These are phyloP conservation scores for Prunella strophiata DNA, from an alignment of 2,797 vertebrate genomes.

Conservation along the genomic window DNA sequence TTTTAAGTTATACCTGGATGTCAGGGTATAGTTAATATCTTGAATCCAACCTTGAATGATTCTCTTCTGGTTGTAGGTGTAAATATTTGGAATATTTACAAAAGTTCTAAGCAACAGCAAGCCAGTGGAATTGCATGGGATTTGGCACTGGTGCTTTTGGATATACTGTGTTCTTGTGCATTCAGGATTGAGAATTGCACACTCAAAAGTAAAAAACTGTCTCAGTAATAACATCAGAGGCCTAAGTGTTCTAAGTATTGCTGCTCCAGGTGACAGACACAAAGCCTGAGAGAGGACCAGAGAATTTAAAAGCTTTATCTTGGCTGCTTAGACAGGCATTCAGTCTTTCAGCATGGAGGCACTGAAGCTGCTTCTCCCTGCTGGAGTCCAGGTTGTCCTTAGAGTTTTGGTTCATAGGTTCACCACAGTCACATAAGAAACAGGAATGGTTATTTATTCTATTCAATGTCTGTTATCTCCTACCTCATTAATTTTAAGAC, in stretches of 20 bases:
- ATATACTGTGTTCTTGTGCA: background rate
- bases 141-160: background rate
- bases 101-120: background rate
- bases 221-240: background rate
- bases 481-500: slow-evolving; percentile 8
- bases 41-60: background rate
- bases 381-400: background rate
- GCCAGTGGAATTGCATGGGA: background rate
- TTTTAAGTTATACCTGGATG: background rate
- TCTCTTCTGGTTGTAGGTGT: background rate
- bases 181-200: background rate
- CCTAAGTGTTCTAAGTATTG: background rate
- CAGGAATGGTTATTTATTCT: background rate
- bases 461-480: background rate
- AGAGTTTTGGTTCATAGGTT: background rate
- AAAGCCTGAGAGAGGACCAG: background rate
- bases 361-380: background rate
- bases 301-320: background rate
- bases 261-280: background rate
- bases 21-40: background rate
- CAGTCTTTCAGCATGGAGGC: background rate
- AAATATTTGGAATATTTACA: background rate
- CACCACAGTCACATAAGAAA: background rate
- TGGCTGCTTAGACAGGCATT: rapidly evolving
- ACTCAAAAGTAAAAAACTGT: background rate